A percentile compares a stretch with the other conserved stretches of the same genome.
Evolutionary conservation across 2,113 vertebrate genomes (phyloP).

Genomic region (Paradisaea rubra): DNA sequence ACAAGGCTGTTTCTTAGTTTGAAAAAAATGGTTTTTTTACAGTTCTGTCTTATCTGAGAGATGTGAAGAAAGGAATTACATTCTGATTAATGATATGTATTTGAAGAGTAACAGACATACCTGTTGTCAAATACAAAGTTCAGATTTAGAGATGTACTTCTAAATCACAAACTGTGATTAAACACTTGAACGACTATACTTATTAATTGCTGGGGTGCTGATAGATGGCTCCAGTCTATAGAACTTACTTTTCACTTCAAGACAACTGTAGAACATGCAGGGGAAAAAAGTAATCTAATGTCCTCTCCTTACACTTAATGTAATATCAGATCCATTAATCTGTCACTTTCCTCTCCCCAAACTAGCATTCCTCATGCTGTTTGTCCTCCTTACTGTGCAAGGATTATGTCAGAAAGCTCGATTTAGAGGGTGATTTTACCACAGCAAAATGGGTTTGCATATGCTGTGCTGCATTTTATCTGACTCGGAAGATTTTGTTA

Average conservation of each 20-base stretch:
- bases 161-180: background rate
- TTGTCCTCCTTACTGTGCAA: background rate
- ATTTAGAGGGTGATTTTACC: background rate
- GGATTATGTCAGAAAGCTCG: background rate
- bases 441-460: background rate
- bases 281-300: background rate
- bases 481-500: background rate
- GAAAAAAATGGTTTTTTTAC: background rate
- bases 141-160: background rate
- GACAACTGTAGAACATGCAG: background rate
- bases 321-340: background rate
- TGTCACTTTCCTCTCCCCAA: background rate
- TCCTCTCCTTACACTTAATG: background rate
- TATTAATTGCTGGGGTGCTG: background rate
- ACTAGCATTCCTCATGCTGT: background rate
- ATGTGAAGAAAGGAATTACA: background rate
- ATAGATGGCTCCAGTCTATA: background rate
- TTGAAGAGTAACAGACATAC: background rate
- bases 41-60: background rate
- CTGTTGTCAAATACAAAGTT: background rate
- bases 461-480: background rate
- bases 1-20: background rate
- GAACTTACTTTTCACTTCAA: background rate
- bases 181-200: background rate
- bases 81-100: background rate